Percentiles rank a stretch among this genome's conserved stretches.
Evolutionary conservation across 2,888 invertebrate species (phyloP).

Genomic region (Dysmachus trigonus): DNA sequence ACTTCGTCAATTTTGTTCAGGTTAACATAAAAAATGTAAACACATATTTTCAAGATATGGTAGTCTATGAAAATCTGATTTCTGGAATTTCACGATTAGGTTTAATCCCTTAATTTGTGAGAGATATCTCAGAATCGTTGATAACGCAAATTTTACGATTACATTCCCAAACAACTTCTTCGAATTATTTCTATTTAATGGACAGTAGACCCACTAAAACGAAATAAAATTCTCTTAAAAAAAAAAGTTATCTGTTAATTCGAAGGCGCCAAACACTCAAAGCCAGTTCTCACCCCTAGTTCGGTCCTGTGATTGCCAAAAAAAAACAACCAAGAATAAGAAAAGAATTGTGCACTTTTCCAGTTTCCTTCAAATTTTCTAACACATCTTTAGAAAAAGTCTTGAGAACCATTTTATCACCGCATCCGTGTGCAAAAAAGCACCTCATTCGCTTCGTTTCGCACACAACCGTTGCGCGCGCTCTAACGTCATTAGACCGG

Average conservation of each 20-base stretch:
- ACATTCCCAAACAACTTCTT: no score
- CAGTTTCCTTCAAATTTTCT: constrained; percentile 24
- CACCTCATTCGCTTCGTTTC: background rate
- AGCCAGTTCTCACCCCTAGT: background rate
- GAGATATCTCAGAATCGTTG: no score
- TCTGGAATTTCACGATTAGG: no score
- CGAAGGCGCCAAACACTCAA: background rate
- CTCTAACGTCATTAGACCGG: constrained; percentile 26
- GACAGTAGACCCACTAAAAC: background rate
- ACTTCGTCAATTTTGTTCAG: no score
- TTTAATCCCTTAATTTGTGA: no score
- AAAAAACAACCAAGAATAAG: no score
- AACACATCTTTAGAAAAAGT: constrained; percentile 2
- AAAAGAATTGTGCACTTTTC: constrained; percentile 15
- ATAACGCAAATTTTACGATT: no score
- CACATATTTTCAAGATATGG: no score
- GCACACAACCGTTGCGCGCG: background rate
- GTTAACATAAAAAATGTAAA: no score
- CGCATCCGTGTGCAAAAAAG: background rate
- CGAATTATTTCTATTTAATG: no score
- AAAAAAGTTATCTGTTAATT: background rate
- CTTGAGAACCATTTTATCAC: constrained; percentile 16
- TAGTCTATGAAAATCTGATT: no score
- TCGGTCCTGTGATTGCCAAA: background rate
- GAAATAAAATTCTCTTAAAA: background rate